Percentiles rank a stretch among this genome's conserved stretches.
Evolutionary conservation across 2,113 vertebrate species (phyloP).

Genomic region (Pygoscelis antarcticus): DNA sequence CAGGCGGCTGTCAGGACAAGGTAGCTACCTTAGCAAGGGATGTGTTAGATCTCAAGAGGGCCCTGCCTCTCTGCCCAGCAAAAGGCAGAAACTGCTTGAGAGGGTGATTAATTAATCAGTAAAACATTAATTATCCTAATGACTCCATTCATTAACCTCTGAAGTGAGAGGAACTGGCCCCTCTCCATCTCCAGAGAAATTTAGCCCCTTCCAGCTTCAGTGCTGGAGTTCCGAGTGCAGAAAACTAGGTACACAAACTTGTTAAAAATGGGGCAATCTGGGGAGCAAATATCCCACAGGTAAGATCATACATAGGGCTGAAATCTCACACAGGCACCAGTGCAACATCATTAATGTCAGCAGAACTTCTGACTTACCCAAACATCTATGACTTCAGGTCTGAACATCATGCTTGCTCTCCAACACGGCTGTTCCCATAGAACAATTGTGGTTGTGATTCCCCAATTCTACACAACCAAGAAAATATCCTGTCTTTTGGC

Average conservation of each 20-base stretch:
- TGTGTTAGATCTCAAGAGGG: conserved; percentile 10
- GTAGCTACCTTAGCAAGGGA: background rate
- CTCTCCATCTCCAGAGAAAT: conserved; percentile 27
- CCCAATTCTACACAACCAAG: background rate
- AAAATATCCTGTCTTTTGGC: background rate
- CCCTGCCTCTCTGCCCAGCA: conserved; percentile 34
- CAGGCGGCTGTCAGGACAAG: background rate
- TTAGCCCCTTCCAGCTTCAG: background rate
- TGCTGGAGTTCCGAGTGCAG: background rate
- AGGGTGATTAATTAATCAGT: conserved; percentile 72
- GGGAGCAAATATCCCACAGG: background rate
- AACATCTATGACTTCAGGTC: background rate
- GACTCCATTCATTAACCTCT: conserved; percentile 70
- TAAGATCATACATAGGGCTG: background rate
- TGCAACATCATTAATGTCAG: background rate
- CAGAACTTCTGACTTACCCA: background rate
- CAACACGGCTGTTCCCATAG: background rate
- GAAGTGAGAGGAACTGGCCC: conserved; percentile 16
- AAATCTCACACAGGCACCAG: background rate
- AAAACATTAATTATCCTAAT: conserved; percentile 71
- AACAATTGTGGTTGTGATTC: background rate
- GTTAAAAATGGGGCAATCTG: background rate
- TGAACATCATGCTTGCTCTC: background rate
- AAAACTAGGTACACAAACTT: background rate
- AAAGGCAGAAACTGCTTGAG: conserved; percentile 50